phyloP scores from a whole-genome alignment of 1,140 invertebrate genomes.

The Drosophila setifemur region DNA sequence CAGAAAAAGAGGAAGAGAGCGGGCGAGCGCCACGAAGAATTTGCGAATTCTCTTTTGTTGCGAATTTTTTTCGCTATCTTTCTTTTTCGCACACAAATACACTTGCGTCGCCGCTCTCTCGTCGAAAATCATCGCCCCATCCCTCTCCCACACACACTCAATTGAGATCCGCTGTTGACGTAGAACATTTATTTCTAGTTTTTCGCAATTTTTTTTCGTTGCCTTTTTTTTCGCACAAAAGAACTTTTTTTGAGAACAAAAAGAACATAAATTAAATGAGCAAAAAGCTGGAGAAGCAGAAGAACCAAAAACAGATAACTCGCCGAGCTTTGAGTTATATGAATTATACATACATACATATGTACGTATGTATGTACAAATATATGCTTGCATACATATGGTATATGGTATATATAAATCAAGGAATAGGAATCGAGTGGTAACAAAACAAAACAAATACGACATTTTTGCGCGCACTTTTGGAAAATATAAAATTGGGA shows the following conservation, averaged over 20 bases:
- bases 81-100: slow-evolving; percentile 38
- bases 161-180: slow-evolving; percentile 19
- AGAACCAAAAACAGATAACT: slow-evolving; percentile 35
- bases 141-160: slow-evolving; percentile 7
- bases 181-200: background rate
- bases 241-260: slow-evolving; percentile 14
- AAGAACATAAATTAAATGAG: slow-evolving; percentile 24
- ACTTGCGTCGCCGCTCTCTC: slow-evolving; percentile 12
- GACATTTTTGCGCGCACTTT: slow-evolving; percentile 26
- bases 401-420: background rate
- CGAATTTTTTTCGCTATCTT: slow-evolving; percentile 26
- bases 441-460: slow-evolving; percentile 1
- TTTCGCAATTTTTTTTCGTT: background rate
- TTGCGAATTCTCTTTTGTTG: slow-evolving; percentile 47
- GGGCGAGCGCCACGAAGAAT: background rate
- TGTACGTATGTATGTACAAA: too few relatives aligned
- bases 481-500: slow-evolving; percentile 7
- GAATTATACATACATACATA: too few relatives aligned
- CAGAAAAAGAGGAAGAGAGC: background rate
- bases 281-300: slow-evolving; percentile 58
- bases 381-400: background rate
- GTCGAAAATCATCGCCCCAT: background rate
- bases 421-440: background rate
- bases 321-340: slow-evolving; percentile 34
- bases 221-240: slow-evolving; percentile 34